Evolutionary conservation across 2,888 invertebrate genomes (phyloP).

Genomic region (Chaitophorus viminalis): DNA sequence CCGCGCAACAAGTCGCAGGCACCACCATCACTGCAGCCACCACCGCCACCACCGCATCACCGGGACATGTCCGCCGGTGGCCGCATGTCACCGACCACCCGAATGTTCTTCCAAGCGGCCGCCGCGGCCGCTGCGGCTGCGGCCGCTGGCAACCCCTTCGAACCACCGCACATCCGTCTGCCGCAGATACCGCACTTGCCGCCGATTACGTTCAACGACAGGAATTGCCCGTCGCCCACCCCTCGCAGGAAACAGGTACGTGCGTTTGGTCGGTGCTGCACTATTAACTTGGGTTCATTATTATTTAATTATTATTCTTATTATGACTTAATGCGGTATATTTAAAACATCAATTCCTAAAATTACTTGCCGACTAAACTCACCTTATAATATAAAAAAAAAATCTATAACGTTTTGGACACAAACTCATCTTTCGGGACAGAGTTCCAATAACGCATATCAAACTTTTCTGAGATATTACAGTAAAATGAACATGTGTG

Average conservation of each 20-base stretch:
- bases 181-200: slow-evolving; percentile 69
- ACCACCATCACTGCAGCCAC: slow-evolving; percentile 59
- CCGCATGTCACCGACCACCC: slow-evolving; percentile 53
- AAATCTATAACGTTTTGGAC: too few species aligned
- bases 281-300: too few species aligned
- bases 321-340: too few species aligned
- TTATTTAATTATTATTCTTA: too few species aligned
- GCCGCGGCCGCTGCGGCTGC: slow-evolving; percentile 54
- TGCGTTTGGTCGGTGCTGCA: neutral
- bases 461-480: too few species aligned
- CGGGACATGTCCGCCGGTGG: slow-evolving; percentile 58
- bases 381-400: too few species aligned
- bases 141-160: slow-evolving; percentile 66
- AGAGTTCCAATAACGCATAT: too few species aligned
- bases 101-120: slow-evolving; percentile 59
- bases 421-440: too few species aligned
- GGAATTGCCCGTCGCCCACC: slow-evolving; percentile 79
- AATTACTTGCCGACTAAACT: too few species aligned
- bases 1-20: slow-evolving; percentile 57
- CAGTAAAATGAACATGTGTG: too few species aligned
- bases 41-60: slow-evolving; percentile 59
- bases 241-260: slow-evolving; percentile 78
- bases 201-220: slow-evolving; percentile 69
- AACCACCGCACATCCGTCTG: slow-evolving; percentile 66
- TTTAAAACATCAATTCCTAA: too few species aligned